These are phyloP conservation scores for Leucophenga maculata DNA, from an alignment of 2,888 invertebrate species.

Conservation along the genomic window DNA sequence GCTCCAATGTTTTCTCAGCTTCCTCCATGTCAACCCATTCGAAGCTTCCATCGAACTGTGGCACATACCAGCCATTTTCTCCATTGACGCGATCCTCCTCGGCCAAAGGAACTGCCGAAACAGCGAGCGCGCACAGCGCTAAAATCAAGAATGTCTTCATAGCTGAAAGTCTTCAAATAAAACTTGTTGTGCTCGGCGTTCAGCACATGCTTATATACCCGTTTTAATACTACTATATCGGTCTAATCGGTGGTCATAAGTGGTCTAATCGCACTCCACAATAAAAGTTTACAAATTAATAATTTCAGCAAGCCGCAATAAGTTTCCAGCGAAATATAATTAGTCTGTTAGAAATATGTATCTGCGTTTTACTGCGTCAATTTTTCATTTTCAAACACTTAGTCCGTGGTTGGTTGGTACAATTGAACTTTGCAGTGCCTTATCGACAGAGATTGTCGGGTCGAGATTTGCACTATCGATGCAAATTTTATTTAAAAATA, in stretches of 20 bases:
- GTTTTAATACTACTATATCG: not conserved
- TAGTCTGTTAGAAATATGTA: no score
- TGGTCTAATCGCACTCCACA: slow-evolving; percentile 8
- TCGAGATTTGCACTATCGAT: no score
- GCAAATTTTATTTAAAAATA: no score
- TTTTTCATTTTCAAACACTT: no score
- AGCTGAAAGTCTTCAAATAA: slow-evolving; percentile 12
- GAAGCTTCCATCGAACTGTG: slow-evolving; percentile 49
- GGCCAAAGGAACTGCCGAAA: slow-evolving; percentile 44
- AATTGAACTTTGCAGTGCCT: no score
- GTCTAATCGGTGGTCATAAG: no score
- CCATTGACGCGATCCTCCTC: slow-evolving; percentile 51
- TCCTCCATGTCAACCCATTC: slow-evolving; percentile 54
- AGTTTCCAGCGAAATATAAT: not conserved
- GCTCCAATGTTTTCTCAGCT: slow-evolving; percentile 45
- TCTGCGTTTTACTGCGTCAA: no score
- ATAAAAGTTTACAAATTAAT: not conserved
- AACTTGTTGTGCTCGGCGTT: slow-evolving; percentile 15
- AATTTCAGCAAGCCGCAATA: not conserved
- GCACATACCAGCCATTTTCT: slow-evolving; percentile 60
- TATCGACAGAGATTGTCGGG: no score
- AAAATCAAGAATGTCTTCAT: slow-evolving; percentile 47
- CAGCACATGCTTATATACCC: slow-evolving; percentile 32
- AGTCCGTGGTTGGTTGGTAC: no score
- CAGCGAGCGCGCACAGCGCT: slow-evolving; percentile 43